These are phyloP conservation scores for Lordiphosa andalusiaca DNA, from an alignment of 2,888 invertebrate species.

Conservation along the genomic window DNA sequence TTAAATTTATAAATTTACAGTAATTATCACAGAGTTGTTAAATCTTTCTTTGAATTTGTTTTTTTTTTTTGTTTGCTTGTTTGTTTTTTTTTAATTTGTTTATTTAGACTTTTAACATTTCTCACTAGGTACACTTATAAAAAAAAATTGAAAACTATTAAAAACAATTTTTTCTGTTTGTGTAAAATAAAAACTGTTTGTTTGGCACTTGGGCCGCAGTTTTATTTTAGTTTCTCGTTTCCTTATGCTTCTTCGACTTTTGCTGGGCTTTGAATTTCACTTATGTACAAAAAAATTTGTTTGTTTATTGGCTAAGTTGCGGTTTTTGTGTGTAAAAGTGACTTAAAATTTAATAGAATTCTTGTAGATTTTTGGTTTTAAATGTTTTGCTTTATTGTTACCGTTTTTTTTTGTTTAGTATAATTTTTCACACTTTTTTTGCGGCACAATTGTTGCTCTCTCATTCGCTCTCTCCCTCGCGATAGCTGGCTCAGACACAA, in stretches of 20 bases:
- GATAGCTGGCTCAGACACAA: constrained; percentile 36
- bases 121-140: constrained; percentile 79
- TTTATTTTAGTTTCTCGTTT: constrained; percentile 38
- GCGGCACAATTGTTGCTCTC: constrained; percentile 75
- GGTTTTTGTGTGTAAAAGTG: constrained; percentile 66
- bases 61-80: constrained; percentile 58
- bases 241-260: constrained; percentile 29
- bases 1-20: constrained; percentile 80
- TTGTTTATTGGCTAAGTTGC: constrained; percentile 66
- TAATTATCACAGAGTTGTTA: constrained; percentile 81
- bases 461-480: constrained; percentile 19
- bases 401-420: constrained; percentile 63
- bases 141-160: constrained; percentile 73
- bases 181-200: constrained; percentile 59
- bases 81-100: constrained; percentile 57
- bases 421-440: constrained; percentile 47
- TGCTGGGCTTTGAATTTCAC: constrained; percentile 6
- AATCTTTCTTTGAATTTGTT: constrained; percentile 80
- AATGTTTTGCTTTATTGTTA: constrained; percentile 74
- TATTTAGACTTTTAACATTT: constrained; percentile 78
- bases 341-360: constrained; percentile 73
- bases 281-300: constrained; percentile 47
- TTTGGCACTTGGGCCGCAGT: constrained; percentile 63
- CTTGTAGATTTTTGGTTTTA: constrained; percentile 74
- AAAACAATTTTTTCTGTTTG: constrained; percentile 46